These are phyloP conservation scores for Epinephelus fuscoguttatus DNA, from an alignment of 2,113 vertebrate genomes.

Conservation along the genomic window DNA sequence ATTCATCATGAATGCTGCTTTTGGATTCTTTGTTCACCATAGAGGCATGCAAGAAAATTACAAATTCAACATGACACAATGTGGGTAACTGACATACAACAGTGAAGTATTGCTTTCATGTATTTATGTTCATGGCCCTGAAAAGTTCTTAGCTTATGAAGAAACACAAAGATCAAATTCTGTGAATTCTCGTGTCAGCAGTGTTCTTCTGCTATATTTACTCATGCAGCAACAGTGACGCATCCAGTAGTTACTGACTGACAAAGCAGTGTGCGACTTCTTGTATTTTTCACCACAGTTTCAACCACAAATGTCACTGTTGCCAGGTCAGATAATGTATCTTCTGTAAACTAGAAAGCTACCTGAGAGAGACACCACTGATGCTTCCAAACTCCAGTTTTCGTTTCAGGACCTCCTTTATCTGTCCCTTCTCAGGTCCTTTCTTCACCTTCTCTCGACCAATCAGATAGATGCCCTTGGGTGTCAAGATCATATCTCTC, in stretches of 20 bases:
- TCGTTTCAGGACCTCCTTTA: conserved; percentile 95
- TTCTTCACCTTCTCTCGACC: conserved; percentile 97
- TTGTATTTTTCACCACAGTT: conserved; percentile 3
- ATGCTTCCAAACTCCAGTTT: conserved; percentile 91
- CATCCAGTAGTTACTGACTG: neutral
- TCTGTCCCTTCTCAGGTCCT: conserved; percentile 95
- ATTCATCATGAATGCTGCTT: too few relatives aligned
- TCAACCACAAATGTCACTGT: neutral
- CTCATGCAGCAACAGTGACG: neutral
- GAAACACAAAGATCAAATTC: neutral
- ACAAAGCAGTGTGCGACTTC: neutral
- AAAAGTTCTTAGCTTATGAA: neutral
- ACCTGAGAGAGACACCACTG: conserved; percentile 86
- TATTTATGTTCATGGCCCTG: neutral
- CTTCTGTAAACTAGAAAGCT: neutral
- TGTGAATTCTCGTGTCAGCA: neutral
- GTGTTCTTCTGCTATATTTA: neutral
- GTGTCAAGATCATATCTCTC: conserved; percentile 94
- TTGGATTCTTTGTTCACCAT: too few relatives aligned
- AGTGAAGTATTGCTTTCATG: neutral
- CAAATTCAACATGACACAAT: too few relatives aligned
- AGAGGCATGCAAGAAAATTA: too few relatives aligned
- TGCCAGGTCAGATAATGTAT: neutral
- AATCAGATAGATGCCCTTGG: conserved; percentile 94
- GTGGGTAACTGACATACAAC: too few relatives aligned